phyloP scores from a whole-genome alignment of 2,888 invertebrate species.

The Neoscelio sp. region DNA sequence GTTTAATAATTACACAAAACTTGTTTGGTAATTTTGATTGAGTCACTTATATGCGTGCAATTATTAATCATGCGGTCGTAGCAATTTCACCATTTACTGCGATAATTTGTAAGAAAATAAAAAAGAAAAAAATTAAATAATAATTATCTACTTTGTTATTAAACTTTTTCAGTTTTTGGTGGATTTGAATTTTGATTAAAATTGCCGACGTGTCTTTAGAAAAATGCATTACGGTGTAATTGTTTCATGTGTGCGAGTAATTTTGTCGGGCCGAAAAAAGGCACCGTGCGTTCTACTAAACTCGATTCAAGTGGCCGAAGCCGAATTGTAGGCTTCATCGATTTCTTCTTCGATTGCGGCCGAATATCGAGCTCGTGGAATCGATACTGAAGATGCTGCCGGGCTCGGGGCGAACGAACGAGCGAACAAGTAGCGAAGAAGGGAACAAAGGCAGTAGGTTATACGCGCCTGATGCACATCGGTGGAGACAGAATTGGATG shows the following conservation, averaged over 20 bases:
- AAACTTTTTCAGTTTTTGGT: too few relatives aligned
- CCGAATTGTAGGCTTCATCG: slow-evolving; percentile 62
- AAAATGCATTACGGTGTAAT: slow-evolving; percentile 53
- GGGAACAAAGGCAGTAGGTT: slow-evolving; percentile 67
- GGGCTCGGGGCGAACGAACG: slow-evolving; percentile 35
- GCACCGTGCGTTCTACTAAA: slow-evolving; percentile 56
- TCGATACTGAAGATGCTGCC: slow-evolving; percentile 47
- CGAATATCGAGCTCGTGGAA: slow-evolving; percentile 62
- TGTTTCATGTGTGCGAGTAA: slow-evolving; percentile 56
- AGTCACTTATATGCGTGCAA: too few relatives aligned
- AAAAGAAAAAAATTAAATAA: too few relatives aligned
- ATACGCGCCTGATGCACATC: slow-evolving; percentile 20
- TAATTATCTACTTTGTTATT: too few relatives aligned
- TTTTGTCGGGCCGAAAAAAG: slow-evolving; percentile 38
- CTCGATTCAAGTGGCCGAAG: slow-evolving; percentile 48
- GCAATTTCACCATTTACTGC: too few relatives aligned
- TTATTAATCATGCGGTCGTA: too few relatives aligned
- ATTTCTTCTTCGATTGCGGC: slow-evolving; percentile 67
- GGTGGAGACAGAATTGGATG: slow-evolving; percentile 41
- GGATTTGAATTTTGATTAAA: too few relatives aligned
- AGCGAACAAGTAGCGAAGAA: slow-evolving; percentile 50
- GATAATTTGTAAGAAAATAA: too few relatives aligned
- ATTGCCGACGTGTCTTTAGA: slow-evolving; percentile 15
- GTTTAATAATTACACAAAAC: too few relatives aligned
- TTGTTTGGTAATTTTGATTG: too few relatives aligned